Conservation (phyloP, 2,113 vertebrate species). For the Sialia sialis region DNA sequence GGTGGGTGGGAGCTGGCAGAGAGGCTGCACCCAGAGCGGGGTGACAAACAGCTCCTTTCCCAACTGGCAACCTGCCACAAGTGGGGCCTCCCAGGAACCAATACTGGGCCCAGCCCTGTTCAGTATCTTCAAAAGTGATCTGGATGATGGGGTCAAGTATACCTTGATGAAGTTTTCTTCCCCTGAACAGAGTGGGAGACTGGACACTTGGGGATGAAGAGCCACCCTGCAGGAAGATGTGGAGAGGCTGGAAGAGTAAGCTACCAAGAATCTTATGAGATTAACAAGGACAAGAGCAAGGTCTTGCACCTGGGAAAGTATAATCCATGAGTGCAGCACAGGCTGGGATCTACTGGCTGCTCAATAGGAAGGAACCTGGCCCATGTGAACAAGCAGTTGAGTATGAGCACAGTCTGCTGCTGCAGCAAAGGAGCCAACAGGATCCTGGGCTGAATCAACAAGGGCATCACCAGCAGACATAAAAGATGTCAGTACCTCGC, state of each 20-base stretch:
- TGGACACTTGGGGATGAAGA: background rate
- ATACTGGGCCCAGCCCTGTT: background rate
- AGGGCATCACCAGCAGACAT: background rate
- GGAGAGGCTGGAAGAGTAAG: background rate
- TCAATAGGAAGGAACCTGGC: background rate
- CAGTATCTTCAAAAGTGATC: background rate
- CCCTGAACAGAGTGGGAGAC: background rate
- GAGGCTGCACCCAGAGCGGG: background rate
- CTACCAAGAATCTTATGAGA: background rate
- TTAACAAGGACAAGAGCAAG: background rate
- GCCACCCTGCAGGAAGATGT: background rate
- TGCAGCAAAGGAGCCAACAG: background rate
- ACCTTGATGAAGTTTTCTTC: background rate
- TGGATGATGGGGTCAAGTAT: background rate
- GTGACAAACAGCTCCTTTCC: background rate
- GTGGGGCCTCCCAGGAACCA: background rate
- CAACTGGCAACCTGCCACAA: background rate
- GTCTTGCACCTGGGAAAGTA: background rate
- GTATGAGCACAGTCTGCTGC: background rate
- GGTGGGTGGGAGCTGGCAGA: background rate
- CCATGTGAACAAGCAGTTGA: background rate
- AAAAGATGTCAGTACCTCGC: background rate
- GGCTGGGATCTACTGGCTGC: background rate
- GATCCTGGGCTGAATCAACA: background rate
- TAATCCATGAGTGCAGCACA: background rate